These are phyloP conservation scores for Notiomystis cincta DNA, from an alignment of 2,113 vertebrate genomes.

Conservation along the genomic window DNA sequence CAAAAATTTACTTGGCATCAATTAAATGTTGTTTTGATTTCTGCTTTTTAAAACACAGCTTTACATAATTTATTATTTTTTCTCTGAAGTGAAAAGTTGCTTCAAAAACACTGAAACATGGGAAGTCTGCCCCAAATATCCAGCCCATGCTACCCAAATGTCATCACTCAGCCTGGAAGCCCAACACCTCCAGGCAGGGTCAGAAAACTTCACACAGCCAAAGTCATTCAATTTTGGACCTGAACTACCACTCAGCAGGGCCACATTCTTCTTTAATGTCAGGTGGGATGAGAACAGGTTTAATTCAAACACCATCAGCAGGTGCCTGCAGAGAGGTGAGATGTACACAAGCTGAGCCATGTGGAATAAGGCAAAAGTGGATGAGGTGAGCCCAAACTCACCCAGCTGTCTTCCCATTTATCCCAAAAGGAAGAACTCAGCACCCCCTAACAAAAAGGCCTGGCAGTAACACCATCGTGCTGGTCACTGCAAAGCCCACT, in stretches of 20 bases:
- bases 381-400: neutral
- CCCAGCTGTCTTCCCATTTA: accelerated
- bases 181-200: neutral
- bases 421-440: neutral
- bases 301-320: neutral
- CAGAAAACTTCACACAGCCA: neutral
- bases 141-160: neutral
- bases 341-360: neutral
- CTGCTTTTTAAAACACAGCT: neutral
- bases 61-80: neutral
- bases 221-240: neutral
- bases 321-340: neutral
- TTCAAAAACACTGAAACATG: neutral
- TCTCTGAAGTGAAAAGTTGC: neutral
- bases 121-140: neutral
- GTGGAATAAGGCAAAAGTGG: neutral
- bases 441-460: neutral
- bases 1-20: neutral
- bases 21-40: neutral
- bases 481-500: neutral
- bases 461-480: neutral
- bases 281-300: neutral
- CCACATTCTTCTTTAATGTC: neutral
- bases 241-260: neutral
- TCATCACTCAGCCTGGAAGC: neutral